phyloP scores from a whole-genome alignment of 2,797 vertebrate genomes.

The Picus viridis region DNA sequence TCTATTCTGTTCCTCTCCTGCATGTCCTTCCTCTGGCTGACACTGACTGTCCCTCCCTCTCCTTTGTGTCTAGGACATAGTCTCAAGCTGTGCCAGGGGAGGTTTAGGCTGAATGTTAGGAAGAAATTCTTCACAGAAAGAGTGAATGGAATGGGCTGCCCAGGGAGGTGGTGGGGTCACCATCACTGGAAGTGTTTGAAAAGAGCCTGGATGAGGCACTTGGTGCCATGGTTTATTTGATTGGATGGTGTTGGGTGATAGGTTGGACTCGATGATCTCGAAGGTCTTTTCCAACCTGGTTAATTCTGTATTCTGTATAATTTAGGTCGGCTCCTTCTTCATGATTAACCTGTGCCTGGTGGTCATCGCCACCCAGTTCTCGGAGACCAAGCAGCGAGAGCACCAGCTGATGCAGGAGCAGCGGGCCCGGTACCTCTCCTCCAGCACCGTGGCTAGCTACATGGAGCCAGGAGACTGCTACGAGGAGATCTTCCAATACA shows the following conservation, averaged over 20 bases:
- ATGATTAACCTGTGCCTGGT: conserved; percentile 99
- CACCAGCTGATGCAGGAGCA: conserved; percentile 98
- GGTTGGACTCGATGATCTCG: no score
- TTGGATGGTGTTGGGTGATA: no score
- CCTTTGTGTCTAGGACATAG: neutral
- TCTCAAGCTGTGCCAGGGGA: no score
- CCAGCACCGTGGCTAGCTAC: conserved; percentile 91
- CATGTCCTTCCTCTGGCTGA: neutral
- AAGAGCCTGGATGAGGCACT: no score
- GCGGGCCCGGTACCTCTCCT: conserved; percentile 88
- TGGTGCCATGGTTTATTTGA: no score
- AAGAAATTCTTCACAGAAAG: no score
- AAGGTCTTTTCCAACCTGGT: no score
- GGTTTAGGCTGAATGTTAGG: no score
- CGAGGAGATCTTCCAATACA: conserved; percentile 95
- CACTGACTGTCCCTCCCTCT: neutral
- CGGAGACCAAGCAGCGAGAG: conserved; percentile 96
- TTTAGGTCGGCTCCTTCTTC: conserved; percentile 97
- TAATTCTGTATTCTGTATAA: no score
- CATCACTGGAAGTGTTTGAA: no score
- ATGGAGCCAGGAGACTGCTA: conserved; percentile 96
- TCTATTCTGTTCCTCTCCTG: neutral
- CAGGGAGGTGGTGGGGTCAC: no score
- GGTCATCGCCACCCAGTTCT: conserved; percentile 97
- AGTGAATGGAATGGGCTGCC: no score